Conservation (phyloP, 1,140 invertebrate genomes). For the Zaprionus africanus region DNA sequence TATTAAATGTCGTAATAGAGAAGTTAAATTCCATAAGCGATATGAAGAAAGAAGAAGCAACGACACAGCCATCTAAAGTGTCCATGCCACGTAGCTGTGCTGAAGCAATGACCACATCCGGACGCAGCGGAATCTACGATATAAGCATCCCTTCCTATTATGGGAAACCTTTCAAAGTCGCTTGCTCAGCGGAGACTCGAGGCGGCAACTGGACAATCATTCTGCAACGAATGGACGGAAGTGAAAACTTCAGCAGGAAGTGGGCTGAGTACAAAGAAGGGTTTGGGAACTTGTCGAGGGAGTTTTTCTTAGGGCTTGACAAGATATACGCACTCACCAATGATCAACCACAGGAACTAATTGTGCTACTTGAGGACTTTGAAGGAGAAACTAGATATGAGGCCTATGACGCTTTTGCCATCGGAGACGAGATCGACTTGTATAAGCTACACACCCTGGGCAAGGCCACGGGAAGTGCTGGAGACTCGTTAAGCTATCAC, state of each 20-base stretch:
- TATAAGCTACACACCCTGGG: neutral
- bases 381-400: neutral
- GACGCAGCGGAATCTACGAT: neutral
- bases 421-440: neutral
- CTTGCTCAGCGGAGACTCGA: neutral
- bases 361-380: neutral
- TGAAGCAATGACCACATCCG: neutral
- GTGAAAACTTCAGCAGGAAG: constrained; percentile 86
- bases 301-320: constrained; percentile 87
- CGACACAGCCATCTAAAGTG: no score
- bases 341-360: neutral
- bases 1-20: no score
- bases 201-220: constrained; percentile 85
- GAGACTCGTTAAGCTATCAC: neutral
- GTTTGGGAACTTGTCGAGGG: constrained; percentile 86
- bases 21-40: no score
- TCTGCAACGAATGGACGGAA: constrained; percentile 87
- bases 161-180: neutral
- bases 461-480: neutral
- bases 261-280: constrained; percentile 88
- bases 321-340: constrained; percentile 85
- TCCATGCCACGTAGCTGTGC: neutral
- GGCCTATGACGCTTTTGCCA: neutral
- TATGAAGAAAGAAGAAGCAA: no score
- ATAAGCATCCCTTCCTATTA: neutral